Evolutionary conservation across 2,888 invertebrate species (phyloP).

Genomic region (Phengaris arion): DNA sequence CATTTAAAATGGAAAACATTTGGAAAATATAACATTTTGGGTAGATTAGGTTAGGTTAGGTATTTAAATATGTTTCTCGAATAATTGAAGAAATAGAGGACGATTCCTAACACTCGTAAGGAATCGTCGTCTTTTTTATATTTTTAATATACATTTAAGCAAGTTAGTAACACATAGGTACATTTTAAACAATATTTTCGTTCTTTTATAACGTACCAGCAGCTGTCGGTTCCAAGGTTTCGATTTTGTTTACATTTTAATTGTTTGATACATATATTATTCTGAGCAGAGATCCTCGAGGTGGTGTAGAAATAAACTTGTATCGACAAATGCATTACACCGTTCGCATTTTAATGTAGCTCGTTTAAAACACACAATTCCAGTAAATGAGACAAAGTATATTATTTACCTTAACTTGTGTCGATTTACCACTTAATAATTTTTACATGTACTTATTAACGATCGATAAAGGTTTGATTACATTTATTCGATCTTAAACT

Average conservation of each 20-base stretch:
- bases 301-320: conserved; percentile 42
- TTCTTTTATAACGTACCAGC: conserved; percentile 58
- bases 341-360: conserved; percentile 33
- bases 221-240: conserved; percentile 60
- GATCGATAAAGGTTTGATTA: not conserved
- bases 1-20: too few species aligned
- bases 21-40: too few species aligned
- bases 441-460: not conserved
- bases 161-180: too few species aligned
- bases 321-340: conserved; percentile 31
- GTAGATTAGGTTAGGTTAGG: too few species aligned
- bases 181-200: conserved; percentile 58
- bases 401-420: conserved; percentile 1
- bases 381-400: conserved; percentile 20
- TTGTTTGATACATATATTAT: conserved; percentile 60
- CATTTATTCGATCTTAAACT: not conserved
- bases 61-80: too few species aligned
- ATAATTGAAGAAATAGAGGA: too few species aligned
- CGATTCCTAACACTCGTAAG: too few species aligned
- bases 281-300: conserved; percentile 44
- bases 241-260: conserved; percentile 56
- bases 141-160: too few species aligned
- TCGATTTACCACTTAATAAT: conserved; percentile 16
- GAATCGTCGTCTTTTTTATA: too few species aligned
- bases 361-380: conserved; percentile 3